A percentile compares a stretch with the other conserved stretches of the same genome.
Conservation (phyloP, 2,113 vertebrate species). For the Bolborhynchus lineola region DNA sequence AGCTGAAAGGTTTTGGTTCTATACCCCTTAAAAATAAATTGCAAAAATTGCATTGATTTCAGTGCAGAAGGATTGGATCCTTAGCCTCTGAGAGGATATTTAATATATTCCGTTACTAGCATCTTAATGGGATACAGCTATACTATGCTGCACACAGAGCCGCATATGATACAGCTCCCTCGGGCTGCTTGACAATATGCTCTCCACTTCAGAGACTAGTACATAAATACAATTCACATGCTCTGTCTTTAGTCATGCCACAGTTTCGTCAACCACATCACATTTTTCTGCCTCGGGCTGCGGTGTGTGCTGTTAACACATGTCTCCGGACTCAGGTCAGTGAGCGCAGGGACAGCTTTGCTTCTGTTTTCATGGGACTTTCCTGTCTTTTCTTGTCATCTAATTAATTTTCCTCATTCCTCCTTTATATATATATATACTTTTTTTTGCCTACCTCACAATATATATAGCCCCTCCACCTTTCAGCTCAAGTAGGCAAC, state of each 20-base stretch:
- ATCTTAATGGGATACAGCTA: conserved; percentile 56
- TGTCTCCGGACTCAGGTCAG: conserved; percentile 27
- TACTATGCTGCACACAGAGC: not conserved
- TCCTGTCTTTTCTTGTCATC: not conserved
- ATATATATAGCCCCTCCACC: not conserved
- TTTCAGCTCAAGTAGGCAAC: not conserved
- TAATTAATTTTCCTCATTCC: not conserved
- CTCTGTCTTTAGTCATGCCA: conserved; percentile 62
- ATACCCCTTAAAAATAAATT: conserved; percentile 32
- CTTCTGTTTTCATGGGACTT: not conserved
- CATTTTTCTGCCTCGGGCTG: conserved; percentile 45
- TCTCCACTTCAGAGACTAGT: conserved; percentile 47
- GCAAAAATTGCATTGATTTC: conserved; percentile 47
- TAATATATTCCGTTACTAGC: conserved; percentile 41
- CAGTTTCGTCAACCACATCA: conserved; percentile 61
- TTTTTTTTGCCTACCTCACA: not conserved
- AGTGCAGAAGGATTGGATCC: not conserved
- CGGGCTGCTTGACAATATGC: conserved; percentile 31
- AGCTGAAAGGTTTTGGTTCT: conserved; percentile 3
- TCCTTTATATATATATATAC: not conserved
- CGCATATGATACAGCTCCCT: conserved; percentile 45
- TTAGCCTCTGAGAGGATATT: conserved; percentile 28
- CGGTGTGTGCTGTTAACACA: not conserved
- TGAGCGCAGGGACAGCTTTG: not conserved
- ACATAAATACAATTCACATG: conserved; percentile 58